These are phyloP conservation scores for Brenthis ino DNA, from an alignment of 2,888 invertebrate species.

Conservation along the genomic window DNA sequence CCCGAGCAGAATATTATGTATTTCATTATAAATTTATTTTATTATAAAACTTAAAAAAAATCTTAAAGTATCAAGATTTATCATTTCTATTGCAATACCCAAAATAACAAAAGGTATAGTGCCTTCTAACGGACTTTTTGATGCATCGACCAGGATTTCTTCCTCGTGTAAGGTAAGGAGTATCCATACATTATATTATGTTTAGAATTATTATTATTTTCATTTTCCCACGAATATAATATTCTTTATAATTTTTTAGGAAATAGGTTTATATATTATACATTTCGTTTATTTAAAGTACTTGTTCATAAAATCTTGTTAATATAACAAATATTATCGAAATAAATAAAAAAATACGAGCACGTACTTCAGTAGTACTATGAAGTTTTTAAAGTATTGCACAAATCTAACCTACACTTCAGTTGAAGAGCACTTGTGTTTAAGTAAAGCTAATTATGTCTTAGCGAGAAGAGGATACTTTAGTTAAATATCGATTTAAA, in stretches of 20 bases:
- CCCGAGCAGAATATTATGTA: too few species aligned
- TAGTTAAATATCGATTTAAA: background rate
- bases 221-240: constrained; percentile 66
- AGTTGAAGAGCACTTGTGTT: constrained; percentile 12
- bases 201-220: constrained; percentile 51
- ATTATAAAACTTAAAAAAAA: background rate
- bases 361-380: background rate
- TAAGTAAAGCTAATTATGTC: background rate
- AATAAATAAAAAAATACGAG: too few species aligned
- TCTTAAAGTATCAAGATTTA: constrained; percentile 53
- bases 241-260: background rate
- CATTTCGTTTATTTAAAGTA: background rate
- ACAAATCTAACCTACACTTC: constrained; percentile 4
- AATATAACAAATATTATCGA: too few species aligned
- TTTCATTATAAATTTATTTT: background rate
- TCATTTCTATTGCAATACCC: constrained; percentile 38
- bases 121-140: constrained; percentile 77
- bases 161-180: constrained; percentile 49
- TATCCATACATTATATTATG: constrained; percentile 42
- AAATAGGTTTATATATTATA: background rate
- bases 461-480: background rate
- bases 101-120: constrained; percentile 70
- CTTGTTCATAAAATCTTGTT: too few species aligned
- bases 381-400: constrained; percentile 1
- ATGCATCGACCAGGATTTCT: constrained; percentile 66